Conservation (phyloP, 1,140 invertebrate species). For the Bombus breviceps region DNA sequence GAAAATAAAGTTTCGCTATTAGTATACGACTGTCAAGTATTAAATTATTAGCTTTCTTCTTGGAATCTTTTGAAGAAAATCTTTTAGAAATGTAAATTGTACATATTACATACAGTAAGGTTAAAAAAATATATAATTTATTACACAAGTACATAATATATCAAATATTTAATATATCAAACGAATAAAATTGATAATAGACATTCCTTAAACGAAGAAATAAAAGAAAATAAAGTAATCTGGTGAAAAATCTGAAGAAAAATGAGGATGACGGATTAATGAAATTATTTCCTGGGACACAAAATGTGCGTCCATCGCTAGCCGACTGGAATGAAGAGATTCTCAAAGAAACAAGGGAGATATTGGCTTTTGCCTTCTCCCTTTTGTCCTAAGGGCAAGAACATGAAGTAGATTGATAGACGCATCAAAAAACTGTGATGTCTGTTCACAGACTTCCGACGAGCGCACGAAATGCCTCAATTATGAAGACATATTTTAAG, state of each 20-base stretch:
- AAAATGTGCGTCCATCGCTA: background rate
- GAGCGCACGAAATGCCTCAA: background rate
- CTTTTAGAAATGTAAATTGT: no score
- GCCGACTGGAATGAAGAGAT: conserved; percentile 27
- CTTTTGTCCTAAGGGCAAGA: conserved; percentile 15
- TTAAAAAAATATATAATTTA: background rate
- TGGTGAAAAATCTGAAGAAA: background rate
- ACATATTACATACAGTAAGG: no score
- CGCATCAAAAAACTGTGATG: conserved; percentile 2
- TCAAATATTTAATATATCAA: background rate
- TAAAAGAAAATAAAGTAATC: background rate
- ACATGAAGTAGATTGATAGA: conserved; percentile 17
- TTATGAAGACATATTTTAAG: background rate
- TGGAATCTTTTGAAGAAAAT: background rate
- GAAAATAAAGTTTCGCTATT: background rate
- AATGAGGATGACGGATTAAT: background rate
- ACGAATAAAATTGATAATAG: background rate
- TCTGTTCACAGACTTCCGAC: background rate
- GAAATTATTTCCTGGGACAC: conserved; percentile 6
- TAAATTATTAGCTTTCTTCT: no score
- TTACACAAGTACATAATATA: background rate
- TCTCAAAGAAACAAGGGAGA: conserved; percentile 19
- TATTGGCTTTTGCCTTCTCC: conserved; percentile 8
- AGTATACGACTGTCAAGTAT: no score
- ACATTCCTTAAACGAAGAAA: background rate